phyloP scores from a whole-genome alignment of 2,113 vertebrate species.

The Mesitornis unicolor region DNA sequence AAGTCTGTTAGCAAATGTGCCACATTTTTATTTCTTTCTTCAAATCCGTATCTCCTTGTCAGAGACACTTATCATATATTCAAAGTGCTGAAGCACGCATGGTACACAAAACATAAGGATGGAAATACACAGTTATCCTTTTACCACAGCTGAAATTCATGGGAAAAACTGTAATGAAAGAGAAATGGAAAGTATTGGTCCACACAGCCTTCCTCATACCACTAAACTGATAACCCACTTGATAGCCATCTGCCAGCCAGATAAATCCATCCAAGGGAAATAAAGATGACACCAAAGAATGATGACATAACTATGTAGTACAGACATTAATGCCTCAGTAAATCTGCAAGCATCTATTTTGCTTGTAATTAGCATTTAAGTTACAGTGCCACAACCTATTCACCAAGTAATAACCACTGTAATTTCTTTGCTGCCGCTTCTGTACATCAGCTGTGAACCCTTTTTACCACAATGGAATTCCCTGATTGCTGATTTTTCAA shows the following conservation, averaged over 20 bases:
- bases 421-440: background rate
- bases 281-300: background rate
- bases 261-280: background rate
- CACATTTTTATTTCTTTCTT: background rate
- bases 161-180: background rate
- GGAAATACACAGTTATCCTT: background rate
- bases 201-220: rapidly evolving
- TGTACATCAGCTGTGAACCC: background rate
- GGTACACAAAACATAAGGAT: background rate
- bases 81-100: background rate
- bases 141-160: background rate
- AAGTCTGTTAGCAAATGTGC: background rate
- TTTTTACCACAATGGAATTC: background rate
- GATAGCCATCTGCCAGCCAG: background rate
- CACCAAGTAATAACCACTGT: background rate
- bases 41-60: background rate
- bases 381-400: background rate
- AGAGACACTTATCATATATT: background rate
- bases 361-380: background rate
- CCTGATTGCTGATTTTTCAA: background rate
- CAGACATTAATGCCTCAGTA: background rate
- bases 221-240: background rate
- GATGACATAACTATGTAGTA: background rate
- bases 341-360: background rate
- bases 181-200: background rate